Evolutionary conservation across 2,888 invertebrate genomes (phyloP), one percentile per base, ranked within the genome.

Genomic region (Syrphus vitripennis): DNA sequence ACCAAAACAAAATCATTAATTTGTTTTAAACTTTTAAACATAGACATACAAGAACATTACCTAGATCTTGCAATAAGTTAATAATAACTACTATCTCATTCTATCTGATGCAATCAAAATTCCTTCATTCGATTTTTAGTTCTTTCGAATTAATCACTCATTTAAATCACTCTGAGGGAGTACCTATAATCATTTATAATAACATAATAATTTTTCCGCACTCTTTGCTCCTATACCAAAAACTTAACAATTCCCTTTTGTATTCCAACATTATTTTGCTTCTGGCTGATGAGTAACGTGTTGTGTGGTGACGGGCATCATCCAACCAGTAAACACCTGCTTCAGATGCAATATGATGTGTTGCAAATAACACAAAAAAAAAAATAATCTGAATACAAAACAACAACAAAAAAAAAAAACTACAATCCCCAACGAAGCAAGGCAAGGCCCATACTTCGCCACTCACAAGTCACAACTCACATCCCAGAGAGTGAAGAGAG

Each of bases 281-380:
- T 40, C 31, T 69, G 72, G 72, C 59, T 83, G 34, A 71, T 83
- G 34, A 71, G 75, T 83, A 74, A 74, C 45, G 50, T 53, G 31
- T 29, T 76, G 14, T 63, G 48, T 42, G 37, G 61, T 37, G 69
- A 34, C 59, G 76, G 19, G 65, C 76, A 80, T 76, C 76, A 80
- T 76, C 78, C 86, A 78, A 45, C 74, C 80, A 81, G 77, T 78
- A 81, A 86, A 82, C 86, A 86, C 86, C 86, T 86, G 86, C 78
- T 74, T 86, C 82, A 77, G 81, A 82, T 86, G 86, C 86, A 86
- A 82, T 86, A 86, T 86, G 81, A 86, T 78, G 77, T 86, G 69
- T 81, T 86, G 77, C 84, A 83, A 72, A 59, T 61, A 19, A 42
- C 42, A 50, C 16, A 50, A 65, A 65, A 34, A 57, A 70, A 57